Evolutionary conservation across 2,888 invertebrate species (phyloP), one percentile per base, ranked within the genome.

Genomic region (Chymomyza procnemis): DNA sequence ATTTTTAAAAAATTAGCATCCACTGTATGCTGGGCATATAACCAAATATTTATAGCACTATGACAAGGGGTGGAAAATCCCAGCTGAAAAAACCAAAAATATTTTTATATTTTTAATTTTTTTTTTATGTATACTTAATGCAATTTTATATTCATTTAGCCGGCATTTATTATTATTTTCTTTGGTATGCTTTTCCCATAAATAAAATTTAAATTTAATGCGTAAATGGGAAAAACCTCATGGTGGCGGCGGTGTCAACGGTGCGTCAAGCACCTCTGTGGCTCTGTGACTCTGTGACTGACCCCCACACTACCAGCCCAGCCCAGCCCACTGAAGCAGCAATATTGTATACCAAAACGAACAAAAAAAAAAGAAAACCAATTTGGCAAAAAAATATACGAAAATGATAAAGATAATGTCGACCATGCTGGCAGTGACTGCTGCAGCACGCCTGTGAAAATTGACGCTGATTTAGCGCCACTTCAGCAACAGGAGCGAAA

Each of bases 91-190:
- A 64, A 67, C 71, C 46, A 22, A 73, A 81, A 73, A 78, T 76
- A 79, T 34, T 34, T 34, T 12, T 34, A 41, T 41, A 41, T 41
- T 12, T 41, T 41, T 41, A 41, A 41, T 41, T 78, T 82, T 85
- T 41, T 78, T 82, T 85, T 87, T 79, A 83, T 87, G 72, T 83
- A 70, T 72, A 85, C 80, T 87, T 85, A 87, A 83, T 85, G 69
- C 82, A 76, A 85, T 85, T 81, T 50, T 50, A 50, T 50, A 50
- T 16, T 79, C 64, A 79, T 72, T 69, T 66, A n/a, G 61, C 55
- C 59, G 67, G 50, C 50, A 8, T 18, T 50, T 50, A 18, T 50
- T 50, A 18, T 56, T 30, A 30, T 64, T 48, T 50, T 52, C 52
- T 61, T 64, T 50, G 50, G 50, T 67, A 67, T 41, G 34, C 34